Percentiles rank a stretch among this genome's conserved stretches.
Evolutionary conservation across 2,888 invertebrate genomes (phyloP).

Genomic region (Selenia dentaria): DNA sequence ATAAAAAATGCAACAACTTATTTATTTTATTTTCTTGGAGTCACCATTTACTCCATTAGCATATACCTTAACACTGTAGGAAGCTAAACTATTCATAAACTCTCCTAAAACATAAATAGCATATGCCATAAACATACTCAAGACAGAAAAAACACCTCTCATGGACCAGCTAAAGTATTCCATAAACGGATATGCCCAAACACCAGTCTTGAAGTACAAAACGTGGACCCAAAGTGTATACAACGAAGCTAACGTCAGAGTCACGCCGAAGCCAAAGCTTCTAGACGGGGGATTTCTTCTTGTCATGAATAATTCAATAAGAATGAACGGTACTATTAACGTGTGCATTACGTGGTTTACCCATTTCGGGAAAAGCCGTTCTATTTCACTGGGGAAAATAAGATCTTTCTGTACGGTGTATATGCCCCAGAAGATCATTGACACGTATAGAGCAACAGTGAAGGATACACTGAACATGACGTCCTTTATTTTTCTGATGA

Average conservation of each 20-base stretch:
- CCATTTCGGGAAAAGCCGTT: slow-evolving; percentile 93
- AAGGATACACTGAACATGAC: slow-evolving; percentile 88
- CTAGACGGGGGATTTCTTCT: slow-evolving; percentile 90
- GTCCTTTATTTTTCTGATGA: slow-evolving; percentile 88
- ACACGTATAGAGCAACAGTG: slow-evolving; percentile 91
- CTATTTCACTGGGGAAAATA: slow-evolving; percentile 93
- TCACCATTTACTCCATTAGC: slow-evolving; percentile 39
- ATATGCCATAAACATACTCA: slow-evolving; percentile 82
- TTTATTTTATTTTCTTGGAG: slow-evolving; percentile 1
- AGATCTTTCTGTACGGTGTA: slow-evolving; percentile 93
- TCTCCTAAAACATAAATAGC: slow-evolving; percentile 89
- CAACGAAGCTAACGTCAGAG: slow-evolving; percentile 82
- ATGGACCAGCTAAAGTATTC: slow-evolving; percentile 88
- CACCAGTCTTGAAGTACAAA: slow-evolving; percentile 87
- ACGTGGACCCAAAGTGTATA: slow-evolving; percentile 90
- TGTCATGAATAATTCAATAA: slow-evolving; percentile 89
- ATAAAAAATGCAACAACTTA: neutral
- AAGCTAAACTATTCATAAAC: slow-evolving; percentile 86
- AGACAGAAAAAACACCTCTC: slow-evolving; percentile 88
- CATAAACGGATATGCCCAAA: slow-evolving; percentile 96
- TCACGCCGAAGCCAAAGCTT: slow-evolving; percentile 83
- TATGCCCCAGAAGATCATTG: slow-evolving; percentile 93
- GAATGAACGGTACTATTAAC: slow-evolving; percentile 89
- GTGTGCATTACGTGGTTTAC: slow-evolving; percentile 96
- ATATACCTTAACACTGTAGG: slow-evolving; percentile 72